Percentiles rank a stretch among this genome's conserved stretches.
Conservation (phyloP, 2,113 vertebrate species). For the Ranitomeya imitator region DNA sequence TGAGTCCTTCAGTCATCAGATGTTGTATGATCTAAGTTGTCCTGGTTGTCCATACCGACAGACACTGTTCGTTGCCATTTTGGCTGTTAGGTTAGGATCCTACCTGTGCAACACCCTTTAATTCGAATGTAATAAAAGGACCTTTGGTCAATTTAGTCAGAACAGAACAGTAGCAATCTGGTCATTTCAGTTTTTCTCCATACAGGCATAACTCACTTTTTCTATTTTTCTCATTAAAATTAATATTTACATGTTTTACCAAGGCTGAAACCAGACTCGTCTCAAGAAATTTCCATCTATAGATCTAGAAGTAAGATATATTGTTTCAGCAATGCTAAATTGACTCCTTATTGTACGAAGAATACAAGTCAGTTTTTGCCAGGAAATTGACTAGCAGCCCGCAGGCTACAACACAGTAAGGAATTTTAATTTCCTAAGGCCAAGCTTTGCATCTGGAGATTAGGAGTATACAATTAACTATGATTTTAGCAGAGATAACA, state of each 20-base stretch:
- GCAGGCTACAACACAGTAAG: conserved; percentile 50
- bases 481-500: conserved; percentile 55
- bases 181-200: not conserved
- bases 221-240: not conserved
- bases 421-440: conserved; percentile 59
- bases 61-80: too few species aligned
- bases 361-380: conserved; percentile 48
- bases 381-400: conserved; percentile 56
- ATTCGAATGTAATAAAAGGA: not conserved
- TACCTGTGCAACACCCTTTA: not conserved
- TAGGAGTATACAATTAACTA: conserved; percentile 56
- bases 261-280: conserved; percentile 19
- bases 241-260: conserved; percentile 38
- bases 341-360: conserved; percentile 56
- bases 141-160: not conserved
- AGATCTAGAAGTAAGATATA: conserved; percentile 51
- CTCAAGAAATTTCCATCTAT: conserved; percentile 34
- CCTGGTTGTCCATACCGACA: too few species aligned
- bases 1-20: too few species aligned
- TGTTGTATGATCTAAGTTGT: too few species aligned
- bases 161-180: not conserved
- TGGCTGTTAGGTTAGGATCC: not conserved
- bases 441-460: conserved; percentile 55
- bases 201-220: not conserved
- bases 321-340: conserved; percentile 54